A percentile compares a stretch with the other conserved stretches of the same genome.
These are phyloP conservation scores for Corythoichthys haematopterus DNA, from an alignment of 2,113 vertebrate genomes.

Conservation along the genomic window DNA sequence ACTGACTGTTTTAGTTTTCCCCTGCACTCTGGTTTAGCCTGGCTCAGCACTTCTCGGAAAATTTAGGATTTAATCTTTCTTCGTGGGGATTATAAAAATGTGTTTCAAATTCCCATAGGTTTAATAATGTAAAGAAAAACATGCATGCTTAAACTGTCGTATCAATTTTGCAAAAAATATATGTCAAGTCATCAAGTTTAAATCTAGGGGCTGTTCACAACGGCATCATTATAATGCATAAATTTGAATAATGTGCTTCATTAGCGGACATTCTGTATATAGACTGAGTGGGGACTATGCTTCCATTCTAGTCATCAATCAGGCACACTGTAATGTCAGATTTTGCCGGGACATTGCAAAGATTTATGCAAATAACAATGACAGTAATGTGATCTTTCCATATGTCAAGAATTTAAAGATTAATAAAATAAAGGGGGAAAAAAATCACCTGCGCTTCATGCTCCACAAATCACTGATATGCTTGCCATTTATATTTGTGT, in stretches of 20 bases:
- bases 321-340: no score
- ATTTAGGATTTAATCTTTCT: neutral
- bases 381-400: no score
- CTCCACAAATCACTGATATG: no score
- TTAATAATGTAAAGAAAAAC: conserved; percentile 1
- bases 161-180: neutral
- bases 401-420: no score
- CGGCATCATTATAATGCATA: neutral
- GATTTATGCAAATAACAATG: no score
- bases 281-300: no score
- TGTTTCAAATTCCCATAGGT: neutral
- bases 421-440: no score
- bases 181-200: neutral
- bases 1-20: neutral
- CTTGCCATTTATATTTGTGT: neutral
- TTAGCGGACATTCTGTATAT: neutral
- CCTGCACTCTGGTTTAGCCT: neutral
- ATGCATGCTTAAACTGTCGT: neutral
- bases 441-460: no score
- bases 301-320: no score
- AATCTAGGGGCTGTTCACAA: neutral
- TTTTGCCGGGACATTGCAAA: no score
- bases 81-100: neutral
- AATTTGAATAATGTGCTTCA: neutral
- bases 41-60: neutral